Base-by-base conservation (phyloP, 2,888 invertebrate species). In the Acanthosepion lycidas region DNA sequence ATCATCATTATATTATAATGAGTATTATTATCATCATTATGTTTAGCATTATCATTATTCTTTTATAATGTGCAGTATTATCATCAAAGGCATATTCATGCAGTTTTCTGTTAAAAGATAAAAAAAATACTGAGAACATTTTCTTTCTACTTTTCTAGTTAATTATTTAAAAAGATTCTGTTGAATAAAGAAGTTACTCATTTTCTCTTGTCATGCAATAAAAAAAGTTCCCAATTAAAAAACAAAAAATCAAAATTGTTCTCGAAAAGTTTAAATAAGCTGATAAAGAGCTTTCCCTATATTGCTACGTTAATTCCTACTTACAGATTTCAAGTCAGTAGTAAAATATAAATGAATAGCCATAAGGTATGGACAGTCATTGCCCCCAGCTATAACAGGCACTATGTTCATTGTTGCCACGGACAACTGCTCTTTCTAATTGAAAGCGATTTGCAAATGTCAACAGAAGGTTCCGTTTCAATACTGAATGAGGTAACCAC, bases 381-480 rank as follows among this genome's bases (percentile, higher is more conserved):
- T n/a, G 78, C 78, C 78, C 78, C 9, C n/a, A 33, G 78, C 78
- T 78, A 78, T 33, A 78, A 78, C 78, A 78, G 78, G 78, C n/a
- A n/a, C n/a, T 78, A 78, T 78, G 33, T n/a, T 59, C 78, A 78
- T 78, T 78, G 78, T 78, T 78, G 78, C 78, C 78, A 78, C 78
- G n/a, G 33, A 78, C 78, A 78, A 78, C 78, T 78, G 78, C 78
- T 78, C n/a, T 78, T 78, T 78, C 78, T 78, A 78, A 78, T 78
- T 78, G 78, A 78, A 78, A 78, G 78, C 78, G 78, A 78, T 78
- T 78, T 78, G 18, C n/a, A 78, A 78, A 78, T 78, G 78, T 78
- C 78, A 78, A 78, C 78, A 78, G 78, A 78, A 78, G n/a, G 78
- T 33, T 33, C 78, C 78, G 78, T 78, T 78, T 78, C 78, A 78